Evolutionary conservation across 2,797 vertebrate genomes (phyloP).

Genomic region (Danio kyathit): DNA sequence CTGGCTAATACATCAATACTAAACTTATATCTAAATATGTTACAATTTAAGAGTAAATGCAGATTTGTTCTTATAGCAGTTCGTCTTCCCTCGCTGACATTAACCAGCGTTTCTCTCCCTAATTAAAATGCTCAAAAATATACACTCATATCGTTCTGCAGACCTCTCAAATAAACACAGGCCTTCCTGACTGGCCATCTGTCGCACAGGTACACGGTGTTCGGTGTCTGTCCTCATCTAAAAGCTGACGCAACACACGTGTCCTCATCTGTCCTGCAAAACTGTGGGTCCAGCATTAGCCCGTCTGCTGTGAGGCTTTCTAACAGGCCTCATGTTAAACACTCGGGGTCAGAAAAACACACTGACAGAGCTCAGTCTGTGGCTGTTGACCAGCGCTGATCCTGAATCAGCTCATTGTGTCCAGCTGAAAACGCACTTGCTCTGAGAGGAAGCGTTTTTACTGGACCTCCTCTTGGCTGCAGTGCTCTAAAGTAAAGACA

Average conservation of each 20-base stretch:
- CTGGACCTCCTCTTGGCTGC: slow-evolving; percentile 66
- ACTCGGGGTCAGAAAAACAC: slow-evolving; percentile 66
- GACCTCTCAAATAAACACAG: slow-evolving; percentile 30
- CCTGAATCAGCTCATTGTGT: slow-evolving; percentile 80
- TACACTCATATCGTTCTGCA: slow-evolving; percentile 4
- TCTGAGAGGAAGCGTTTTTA: slow-evolving; percentile 69
- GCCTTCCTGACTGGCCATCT: slow-evolving; percentile 15
- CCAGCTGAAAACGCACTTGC: slow-evolving; percentile 62
- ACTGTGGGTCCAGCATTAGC: slow-evolving; percentile 24
- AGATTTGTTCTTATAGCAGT: not conserved
- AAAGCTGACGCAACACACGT: slow-evolving; percentile 25
- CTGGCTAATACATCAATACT: too few species aligned
- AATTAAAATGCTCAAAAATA: slow-evolving; percentile 34
- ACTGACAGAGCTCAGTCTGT: slow-evolving; percentile 70
- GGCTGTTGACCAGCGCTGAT: slow-evolving; percentile 69
- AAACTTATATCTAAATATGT: too few species aligned
- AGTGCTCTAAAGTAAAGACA: slow-evolving; percentile 65
- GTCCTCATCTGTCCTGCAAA: slow-evolving; percentile 2
- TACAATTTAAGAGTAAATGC: too few species aligned
- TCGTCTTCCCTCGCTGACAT: slow-evolving; percentile 6
- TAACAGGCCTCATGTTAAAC: slow-evolving; percentile 42
- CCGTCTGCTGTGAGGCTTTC: slow-evolving; percentile 44
- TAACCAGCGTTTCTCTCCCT: slow-evolving; percentile 1
- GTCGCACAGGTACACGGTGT: slow-evolving; percentile 27
- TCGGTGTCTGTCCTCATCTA: slow-evolving; percentile 25